Percentiles rank a stretch among this genome's conserved stretches.
These are phyloP conservation scores for Corythoichthys haematopterus DNA, from an alignment of 2,113 vertebrate genomes.

Conservation along the genomic window DNA sequence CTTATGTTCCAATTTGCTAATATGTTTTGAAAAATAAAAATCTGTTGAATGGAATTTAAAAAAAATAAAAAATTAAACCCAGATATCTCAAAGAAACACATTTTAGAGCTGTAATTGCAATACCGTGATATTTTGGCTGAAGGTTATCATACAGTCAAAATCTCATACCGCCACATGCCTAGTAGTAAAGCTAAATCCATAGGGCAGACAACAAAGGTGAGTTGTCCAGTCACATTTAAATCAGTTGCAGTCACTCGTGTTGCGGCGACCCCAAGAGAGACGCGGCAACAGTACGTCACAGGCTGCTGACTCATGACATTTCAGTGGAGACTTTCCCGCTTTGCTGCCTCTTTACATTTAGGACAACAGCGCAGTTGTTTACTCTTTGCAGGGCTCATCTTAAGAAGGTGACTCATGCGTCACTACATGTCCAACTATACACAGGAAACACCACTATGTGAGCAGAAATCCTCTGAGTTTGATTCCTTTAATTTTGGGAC, in stretches of 20 bases:
- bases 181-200: background rate
- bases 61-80: no score
- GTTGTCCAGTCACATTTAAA: slow-evolving; percentile 1
- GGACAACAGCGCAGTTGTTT: background rate
- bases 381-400: background rate
- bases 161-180: no score
- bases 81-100: no score
- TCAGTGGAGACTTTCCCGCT: background rate
- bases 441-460: background rate
- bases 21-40: no score
- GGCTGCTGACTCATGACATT: background rate
- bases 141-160: no score
- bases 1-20: no score
- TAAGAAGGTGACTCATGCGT: background rate
- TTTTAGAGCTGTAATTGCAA: no score
- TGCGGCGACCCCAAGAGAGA: background rate
- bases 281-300: background rate
- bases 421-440: background rate
- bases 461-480: background rate
- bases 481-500: no score
- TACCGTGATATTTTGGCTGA: no score
- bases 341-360: slow-evolving; percentile 3
- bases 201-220: background rate
- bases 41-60: no score
- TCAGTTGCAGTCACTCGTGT: background rate